A percentile compares a stretch with the other conserved stretches of the same genome.
Evolutionary conservation across 2,797 vertebrate species (phyloP).

Genomic region (Nannoperca obscura): DNA sequence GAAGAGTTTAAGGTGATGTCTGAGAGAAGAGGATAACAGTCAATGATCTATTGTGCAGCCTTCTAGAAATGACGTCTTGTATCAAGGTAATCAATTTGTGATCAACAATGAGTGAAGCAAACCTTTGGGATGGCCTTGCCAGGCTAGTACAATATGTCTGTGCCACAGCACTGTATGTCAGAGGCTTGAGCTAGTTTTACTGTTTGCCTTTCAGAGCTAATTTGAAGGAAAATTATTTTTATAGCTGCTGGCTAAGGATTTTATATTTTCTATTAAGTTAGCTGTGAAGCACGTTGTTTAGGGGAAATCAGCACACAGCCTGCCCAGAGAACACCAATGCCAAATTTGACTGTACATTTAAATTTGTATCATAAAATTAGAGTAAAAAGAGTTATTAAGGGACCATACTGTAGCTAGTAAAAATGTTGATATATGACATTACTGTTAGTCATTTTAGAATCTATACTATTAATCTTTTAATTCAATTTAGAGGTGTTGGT

Average conservation of each 20-base stretch:
- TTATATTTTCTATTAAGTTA: conserved; percentile 47
- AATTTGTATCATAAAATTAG: conserved; percentile 41
- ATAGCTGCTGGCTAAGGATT: conserved; percentile 33
- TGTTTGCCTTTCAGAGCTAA: conserved; percentile 37
- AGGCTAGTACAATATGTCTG: conserved; percentile 3
- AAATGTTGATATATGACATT: not conserved
- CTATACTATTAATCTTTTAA: not conserved
- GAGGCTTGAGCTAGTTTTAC: conserved; percentile 25
- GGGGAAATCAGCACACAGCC: not conserved
- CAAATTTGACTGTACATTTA: conserved; percentile 35
- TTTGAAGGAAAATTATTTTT: conserved; percentile 35
- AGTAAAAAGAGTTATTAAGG: not conserved
- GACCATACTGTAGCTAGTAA: not conserved
- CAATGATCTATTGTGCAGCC: conserved; percentile 26
- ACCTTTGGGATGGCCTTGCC: conserved; percentile 31
- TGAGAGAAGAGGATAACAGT: conserved; percentile 20
- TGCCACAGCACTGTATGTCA: conserved; percentile 14
- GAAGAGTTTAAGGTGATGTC: conserved; percentile 26
- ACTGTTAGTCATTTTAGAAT: not conserved
- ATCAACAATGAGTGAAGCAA: conserved; percentile 20
- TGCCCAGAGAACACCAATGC: conserved; percentile 16
- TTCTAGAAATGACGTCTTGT: conserved; percentile 3
- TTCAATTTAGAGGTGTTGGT: conserved; percentile 1
- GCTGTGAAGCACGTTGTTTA: conserved; percentile 12
- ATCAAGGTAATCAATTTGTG: conserved; percentile 41